These are phyloP conservation scores for Xenus cinereus DNA, from an alignment of 2,113 vertebrate genomes.

Conservation along the genomic window DNA sequence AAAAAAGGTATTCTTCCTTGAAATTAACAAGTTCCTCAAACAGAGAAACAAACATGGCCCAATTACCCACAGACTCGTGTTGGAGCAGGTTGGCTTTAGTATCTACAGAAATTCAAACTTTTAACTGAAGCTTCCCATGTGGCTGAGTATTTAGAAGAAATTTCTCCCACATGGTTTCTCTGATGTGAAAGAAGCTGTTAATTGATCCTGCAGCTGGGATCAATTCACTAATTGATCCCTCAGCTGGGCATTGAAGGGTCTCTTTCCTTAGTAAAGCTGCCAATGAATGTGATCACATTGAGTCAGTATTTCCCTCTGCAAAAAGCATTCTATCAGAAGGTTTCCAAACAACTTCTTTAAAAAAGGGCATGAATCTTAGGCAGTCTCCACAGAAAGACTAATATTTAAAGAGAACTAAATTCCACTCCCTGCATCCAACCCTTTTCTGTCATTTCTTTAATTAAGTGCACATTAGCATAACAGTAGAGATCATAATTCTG, in stretches of 20 bases:
- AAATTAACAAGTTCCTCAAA: not conserved
- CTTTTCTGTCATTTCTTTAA: not conserved
- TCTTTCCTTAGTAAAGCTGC: not conserved
- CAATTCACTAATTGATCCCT: not conserved
- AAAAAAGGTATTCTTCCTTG: not conserved
- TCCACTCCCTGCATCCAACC: not conserved
- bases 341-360: not conserved
- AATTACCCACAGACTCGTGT: fast-evolving
- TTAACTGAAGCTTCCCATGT: not conserved
- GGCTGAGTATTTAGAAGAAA: not conserved
- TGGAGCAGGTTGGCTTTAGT: fast-evolving
- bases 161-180: not conserved
- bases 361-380: not conserved
- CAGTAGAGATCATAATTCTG: not conserved
- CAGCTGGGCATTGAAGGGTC: not conserved
- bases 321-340: not conserved
- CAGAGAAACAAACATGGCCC: fast-evolving
- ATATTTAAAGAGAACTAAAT: not conserved
- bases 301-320: not conserved
- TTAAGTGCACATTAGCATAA: not conserved
- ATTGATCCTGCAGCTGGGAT: not conserved
- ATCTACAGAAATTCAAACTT: not conserved
- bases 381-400: not conserved
- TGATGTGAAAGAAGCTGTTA: not conserved
- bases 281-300: not conserved